Base-by-base conservation (phyloP, 2,888 invertebrate species). In the Lasioglossum vierecki region DNA sequence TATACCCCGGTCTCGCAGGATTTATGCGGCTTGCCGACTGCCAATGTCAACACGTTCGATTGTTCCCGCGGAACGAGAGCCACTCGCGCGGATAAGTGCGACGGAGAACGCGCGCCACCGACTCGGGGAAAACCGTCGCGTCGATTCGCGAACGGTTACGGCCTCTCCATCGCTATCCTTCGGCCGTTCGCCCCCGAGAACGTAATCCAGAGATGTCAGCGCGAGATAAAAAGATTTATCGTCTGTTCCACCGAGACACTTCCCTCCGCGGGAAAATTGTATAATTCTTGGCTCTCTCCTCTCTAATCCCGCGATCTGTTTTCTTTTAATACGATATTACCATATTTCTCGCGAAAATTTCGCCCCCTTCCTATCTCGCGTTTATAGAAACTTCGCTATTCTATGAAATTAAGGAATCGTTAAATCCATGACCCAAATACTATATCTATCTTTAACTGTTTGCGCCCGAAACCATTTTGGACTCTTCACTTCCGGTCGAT, bases 31-130 rank as follows among this genome's bases (percentile, higher is more conserved):
- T 63, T 63, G 63, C 30, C 44, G 85, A 82, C 79, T 85, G 89
- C 83, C 88, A 89, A 88, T 89, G 85, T 89, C 88, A 88, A 89
- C 89, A 71, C 78, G 82, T 84, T 89, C 88, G 84, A 88, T 88
- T 88, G 88, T 86, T 76, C 87, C 86, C 80, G 77, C 46, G 60
- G 68, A 82, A 85, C 87, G 87, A 83, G 78, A 83, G 78, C 76
- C 80, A 76, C 83, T 83, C 83, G 57, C 57, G 57, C 57, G 57
- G n/a, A 57, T 57, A 79, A 57, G 68, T 66, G 63, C 76, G 77
- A 82, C 72, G n/a, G 82, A 74, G 53, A 66, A 49, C 41, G 39
- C 0, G 46, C 5, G 4, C 49, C 15, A 26, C 26, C n/a, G 35
- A 6, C 26, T n/a, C 3, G 0, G 11, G 22, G 35, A 39, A 4